Base-by-base conservation (phyloP, 2,797 vertebrate species). In the Chaetophractus vellerosus region DNA sequence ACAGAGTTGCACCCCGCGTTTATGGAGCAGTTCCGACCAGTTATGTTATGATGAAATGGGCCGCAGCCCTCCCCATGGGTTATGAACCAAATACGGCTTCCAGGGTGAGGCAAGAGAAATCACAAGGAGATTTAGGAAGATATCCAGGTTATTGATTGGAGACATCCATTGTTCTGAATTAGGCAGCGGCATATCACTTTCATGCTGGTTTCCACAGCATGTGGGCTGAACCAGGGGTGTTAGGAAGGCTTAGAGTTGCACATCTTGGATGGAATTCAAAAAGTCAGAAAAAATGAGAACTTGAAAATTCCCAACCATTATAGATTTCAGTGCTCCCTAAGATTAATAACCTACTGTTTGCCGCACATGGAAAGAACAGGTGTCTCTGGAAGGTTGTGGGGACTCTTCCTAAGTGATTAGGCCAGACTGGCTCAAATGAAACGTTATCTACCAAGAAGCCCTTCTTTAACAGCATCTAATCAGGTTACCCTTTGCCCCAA, bases 91-190 rank as follows among this genome's bases (percentile, higher is more conserved):
- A 87, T 96, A 90, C 6, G 33, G 94, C 92, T 94, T 94, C 96
- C 94, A 95, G 66, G 94, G 90, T 19, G 93, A 96, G 81, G 83
- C 85, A 83, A 95, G 97, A 96, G 96, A 88, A 96, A 91, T 96
- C 97, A 92, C 81, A 88, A 95, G 97, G 96, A 83, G 92, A 96
- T 96, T 97, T 96, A 97, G 95, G 90, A 96, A 95, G 88, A 97
- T 92, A 81, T 79, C 96, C 97, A 96, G 80, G 95, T 95, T 94
- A 87, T 84, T 91, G 88, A 79, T 88, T 94, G 83, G 95, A 97
- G 96, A 93, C 96, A 97, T 88, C 90, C 95, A 93, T 97, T 98
- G 92, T 91, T 96, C 83, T 95, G 94, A 93, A 82, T 87, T 78
- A 45, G 4, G 24, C 69, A 78, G 66, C n/a, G 88, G 78, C 72